Evolutionary conservation across 2,888 invertebrate species (phyloP).

Genomic region (Altica lythri): DNA sequence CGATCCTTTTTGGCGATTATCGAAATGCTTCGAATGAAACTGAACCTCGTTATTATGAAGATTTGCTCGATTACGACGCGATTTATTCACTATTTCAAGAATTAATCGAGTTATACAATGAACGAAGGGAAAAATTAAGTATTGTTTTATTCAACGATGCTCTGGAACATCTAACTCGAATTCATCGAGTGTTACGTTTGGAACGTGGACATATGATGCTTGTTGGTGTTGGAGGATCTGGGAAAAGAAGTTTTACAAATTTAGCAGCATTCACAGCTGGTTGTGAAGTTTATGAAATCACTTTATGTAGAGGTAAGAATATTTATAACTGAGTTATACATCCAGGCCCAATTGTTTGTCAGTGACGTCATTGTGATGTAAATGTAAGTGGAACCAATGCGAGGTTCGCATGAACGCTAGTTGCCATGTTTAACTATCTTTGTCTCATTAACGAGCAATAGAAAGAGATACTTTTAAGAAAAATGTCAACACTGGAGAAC

Average conservation of each 20-base stretch:
- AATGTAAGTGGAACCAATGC: too few species aligned
- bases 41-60: constrained; percentile 83
- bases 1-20: constrained; percentile 86
- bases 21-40: constrained; percentile 81
- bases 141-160: constrained; percentile 92
- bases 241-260: constrained; percentile 80
- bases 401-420: too few species aligned
- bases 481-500: too few species aligned
- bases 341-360: too few species aligned
- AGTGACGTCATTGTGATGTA: too few species aligned
- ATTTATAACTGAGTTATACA: not conserved
- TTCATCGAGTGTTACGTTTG: constrained; percentile 84
- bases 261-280: constrained; percentile 84
- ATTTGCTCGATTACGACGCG: constrained; percentile 86
- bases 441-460: too few species aligned
- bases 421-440: too few species aligned
- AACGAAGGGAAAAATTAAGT: constrained; percentile 71
- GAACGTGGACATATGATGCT: constrained; percentile 82
- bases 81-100: constrained; percentile 87
- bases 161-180: constrained; percentile 84
- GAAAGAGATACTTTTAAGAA: too few species aligned
- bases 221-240: constrained; percentile 88
- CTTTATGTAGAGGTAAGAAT: constrained; percentile 67
- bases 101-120: constrained; percentile 87
- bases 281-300: constrained; percentile 82